These are phyloP conservation scores for Danaus chrysippus DNA, from an alignment of 2,888 invertebrate species.

Conservation along the genomic window DNA sequence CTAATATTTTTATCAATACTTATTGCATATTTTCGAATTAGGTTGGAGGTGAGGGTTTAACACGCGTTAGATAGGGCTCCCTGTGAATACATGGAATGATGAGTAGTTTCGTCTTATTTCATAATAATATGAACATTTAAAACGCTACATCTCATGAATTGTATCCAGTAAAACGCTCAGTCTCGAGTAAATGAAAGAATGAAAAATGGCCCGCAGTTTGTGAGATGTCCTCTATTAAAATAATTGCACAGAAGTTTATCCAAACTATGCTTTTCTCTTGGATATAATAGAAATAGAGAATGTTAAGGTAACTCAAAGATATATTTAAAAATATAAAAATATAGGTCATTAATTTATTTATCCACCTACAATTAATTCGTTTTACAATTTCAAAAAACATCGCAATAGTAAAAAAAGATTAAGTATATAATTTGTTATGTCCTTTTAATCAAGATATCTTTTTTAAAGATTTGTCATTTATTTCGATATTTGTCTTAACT, in stretches of 20 bases:
- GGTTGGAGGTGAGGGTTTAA: neutral
- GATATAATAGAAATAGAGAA: conserved; percentile 11
- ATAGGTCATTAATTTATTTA: neutral
- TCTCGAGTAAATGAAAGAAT: conserved; percentile 53
- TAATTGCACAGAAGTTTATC: conserved; percentile 55
- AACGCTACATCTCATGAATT: conserved; percentile 23
- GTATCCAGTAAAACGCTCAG: conserved; percentile 30
- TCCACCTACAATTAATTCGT: too few species aligned
- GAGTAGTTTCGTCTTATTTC: neutral
- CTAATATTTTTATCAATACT: neutral
- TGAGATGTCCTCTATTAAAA: conserved; percentile 61
- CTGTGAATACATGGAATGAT: too few species aligned
- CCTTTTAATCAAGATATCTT: too few species aligned
- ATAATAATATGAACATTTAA: neutral
- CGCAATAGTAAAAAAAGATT: too few species aligned
- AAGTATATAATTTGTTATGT: too few species aligned
- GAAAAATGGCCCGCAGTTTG: conserved; percentile 46
- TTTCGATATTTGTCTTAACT: too few species aligned
- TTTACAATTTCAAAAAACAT: too few species aligned
- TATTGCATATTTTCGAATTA: neutral
- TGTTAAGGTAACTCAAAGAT: conserved; percentile 1
- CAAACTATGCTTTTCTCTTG: conserved; percentile 24
- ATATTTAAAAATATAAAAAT: neutral
- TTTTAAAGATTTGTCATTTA: too few species aligned
- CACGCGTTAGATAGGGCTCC: too few species aligned